Base-by-base conservation (phyloP, 2,888 invertebrate species). In the Drosophila mayaguana region DNA sequence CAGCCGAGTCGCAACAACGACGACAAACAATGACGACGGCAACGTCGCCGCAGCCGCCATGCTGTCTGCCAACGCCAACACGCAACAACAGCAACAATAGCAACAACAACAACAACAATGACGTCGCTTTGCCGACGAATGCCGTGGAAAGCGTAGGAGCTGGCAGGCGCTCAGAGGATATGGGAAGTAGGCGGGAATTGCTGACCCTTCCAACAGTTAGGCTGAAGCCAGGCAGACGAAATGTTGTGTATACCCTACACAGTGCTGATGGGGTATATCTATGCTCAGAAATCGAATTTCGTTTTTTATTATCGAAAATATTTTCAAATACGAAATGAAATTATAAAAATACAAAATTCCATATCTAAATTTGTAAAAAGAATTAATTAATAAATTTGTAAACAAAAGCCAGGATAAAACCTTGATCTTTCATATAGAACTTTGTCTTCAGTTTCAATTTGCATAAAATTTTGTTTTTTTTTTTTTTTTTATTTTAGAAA, bases 21-120 rank as follows among this genome's bases (percentile, higher is more conserved):
- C 70, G 67, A 64, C 64, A 57, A 57, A 69, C 74, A 74, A 79
- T 64, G 77, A 80, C 81, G 78, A 67, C 48, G 77, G 57, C 77
- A 45, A 62, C 65, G 65, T 38, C 61, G 78, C 61, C 48, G 81
- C 70, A 60, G 78, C 48, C 84, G 84, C 84, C 84, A 84, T 75
- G 84, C 84, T 84, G 84, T 84, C 84, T 84, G 84, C 84, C 85
- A 89, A 79, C 82, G 89, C 84, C 88, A 84, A 81, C 84, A 84
- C 89, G 88, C 89, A 89, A 88, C 84, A 88, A 43, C 70, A 43
- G 60, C 84, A 89, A 87, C 83, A 85, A 45, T 68, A 45, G 57
- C 84, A 80, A 65, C 38, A 43, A 65, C 84, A 83, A 65, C 40
- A 63, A 32, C 64, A 68, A 60, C 77, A 67, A 66, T 73, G 81